Conservation (phyloP, 2,888 invertebrate genomes). For the Brenthis daphne region DNA sequence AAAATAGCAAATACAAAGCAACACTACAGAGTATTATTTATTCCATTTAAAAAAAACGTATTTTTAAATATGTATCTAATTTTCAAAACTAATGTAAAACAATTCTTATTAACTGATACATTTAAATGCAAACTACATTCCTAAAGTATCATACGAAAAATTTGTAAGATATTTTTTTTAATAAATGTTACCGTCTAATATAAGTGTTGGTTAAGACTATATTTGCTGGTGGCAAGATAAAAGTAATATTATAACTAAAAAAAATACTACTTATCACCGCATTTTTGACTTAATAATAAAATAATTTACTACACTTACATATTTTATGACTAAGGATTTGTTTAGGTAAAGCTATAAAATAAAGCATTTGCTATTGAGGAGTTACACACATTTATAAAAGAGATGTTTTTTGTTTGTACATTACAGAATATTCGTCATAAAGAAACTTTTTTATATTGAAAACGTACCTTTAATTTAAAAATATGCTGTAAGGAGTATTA, state of each 20-base stretch:
- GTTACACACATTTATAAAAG: not conserved
- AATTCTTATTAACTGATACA: too few species aligned
- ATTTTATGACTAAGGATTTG: conserved; percentile 16
- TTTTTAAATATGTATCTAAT: too few species aligned
- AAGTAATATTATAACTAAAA: not conserved
- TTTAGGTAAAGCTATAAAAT: conserved; percentile 30
- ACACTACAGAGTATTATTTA: too few species aligned
- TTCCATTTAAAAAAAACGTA: too few species aligned
- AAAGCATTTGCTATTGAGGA: not conserved
- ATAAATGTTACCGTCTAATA: too few species aligned
- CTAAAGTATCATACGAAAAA: not conserved
- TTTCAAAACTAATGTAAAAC: too few species aligned
- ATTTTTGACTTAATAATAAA: conserved; percentile 10
- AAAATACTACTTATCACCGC: conserved; percentile 1
- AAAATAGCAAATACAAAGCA: too few species aligned
- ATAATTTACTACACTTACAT: conserved; percentile 35
- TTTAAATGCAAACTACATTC: too few species aligned
- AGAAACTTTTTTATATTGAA: not conserved
- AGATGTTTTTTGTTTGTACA: not conserved
- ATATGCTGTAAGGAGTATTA: too few species aligned
- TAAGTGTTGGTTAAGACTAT: too few species aligned
- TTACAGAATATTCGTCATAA: not conserved
- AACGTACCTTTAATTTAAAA: not conserved
- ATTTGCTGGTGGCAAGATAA: too few species aligned
- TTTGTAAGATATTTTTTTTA: not conserved